Evolutionary conservation across 92 coral and sea anemone genomes (phyloP).

Genomic region (Anthopleura xanthogrammica): DNA sequence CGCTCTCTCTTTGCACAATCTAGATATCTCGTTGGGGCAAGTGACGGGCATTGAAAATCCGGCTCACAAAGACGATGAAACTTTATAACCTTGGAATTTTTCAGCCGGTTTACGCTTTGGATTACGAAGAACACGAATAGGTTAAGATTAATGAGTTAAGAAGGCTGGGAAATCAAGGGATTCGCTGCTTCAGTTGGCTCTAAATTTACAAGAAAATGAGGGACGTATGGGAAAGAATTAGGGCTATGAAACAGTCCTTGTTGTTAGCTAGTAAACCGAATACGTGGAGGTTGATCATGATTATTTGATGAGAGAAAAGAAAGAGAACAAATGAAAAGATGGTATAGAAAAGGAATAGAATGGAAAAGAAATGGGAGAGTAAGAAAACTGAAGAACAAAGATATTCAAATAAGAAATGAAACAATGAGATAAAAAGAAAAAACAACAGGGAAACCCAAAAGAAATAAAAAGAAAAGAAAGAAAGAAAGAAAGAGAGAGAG

Average conservation of each 20-base stretch:
- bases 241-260: neutral
- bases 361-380: neutral
- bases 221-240: too few relatives aligned
- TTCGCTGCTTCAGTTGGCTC: too few relatives aligned
- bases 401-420: too few relatives aligned
- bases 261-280: neutral
- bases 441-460: neutral
- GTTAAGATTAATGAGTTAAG: too few relatives aligned
- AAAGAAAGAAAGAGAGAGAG: neutral
- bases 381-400: neutral
- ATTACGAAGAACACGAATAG: too few relatives aligned
- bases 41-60: neutral
- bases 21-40: conserved; percentile 16
- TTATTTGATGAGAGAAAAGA: neutral
- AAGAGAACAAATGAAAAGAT: neutral
- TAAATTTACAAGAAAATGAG: too few relatives aligned
- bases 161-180: too few relatives aligned
- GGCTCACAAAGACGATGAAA: neutral
- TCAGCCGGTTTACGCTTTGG: neutral
- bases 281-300: neutral
- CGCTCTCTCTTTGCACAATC: conserved; percentile 5
- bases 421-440: neutral
- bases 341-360: neutral
- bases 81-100: neutral
- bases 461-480: neutral